Base-by-base conservation (phyloP, 2,797 vertebrate species). In the Aeoliscus strigatus region DNA sequence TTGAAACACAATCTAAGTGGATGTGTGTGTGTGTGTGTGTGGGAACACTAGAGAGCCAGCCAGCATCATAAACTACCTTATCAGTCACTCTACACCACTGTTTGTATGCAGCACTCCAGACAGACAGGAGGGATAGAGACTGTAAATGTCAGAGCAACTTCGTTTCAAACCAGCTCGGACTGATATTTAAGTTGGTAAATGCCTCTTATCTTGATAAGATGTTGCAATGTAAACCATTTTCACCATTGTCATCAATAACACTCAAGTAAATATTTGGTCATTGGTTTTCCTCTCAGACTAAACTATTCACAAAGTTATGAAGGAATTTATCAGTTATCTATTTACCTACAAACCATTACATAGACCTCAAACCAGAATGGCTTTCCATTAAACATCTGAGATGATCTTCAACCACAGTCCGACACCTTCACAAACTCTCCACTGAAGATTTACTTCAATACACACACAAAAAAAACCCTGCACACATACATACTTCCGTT, bases 1-100 rank as follows among this genome's bases (percentile, higher is more conserved):
- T 50, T 71, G 79, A 83, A 86, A 85, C 73, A 50, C 35, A 70
- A 81, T 49, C 71, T 66, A 7, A 5, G 2, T 36, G 44, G 58
- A 67, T 38, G 37, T 50, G 39, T 36, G 30, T 32, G 29, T 27
- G 18, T 46, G 29, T 27, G 24, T 29, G 39, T 25, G 42, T 38
- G 23, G 26, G 21, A 27, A 27, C 39, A 40, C 27, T n/a, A 39
- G 34, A 43, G 39, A 73, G 44, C 36, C 54, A 59, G 66, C 75
- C 76, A 76, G 77, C 70, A 51, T 73, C 70, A 60, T 65, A 66
- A 79, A 75, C 51, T 49, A 60, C 51, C 55, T 31, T 9, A 71
- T 76, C 68, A 62, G 68, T 75, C 73, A 77, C 40, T 65, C 60
- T 51, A 65, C 52, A 72, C 70, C 53, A 48, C 23, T 41, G 55